A percentile compares a stretch with the other conserved stretches of the same genome.
Evolutionary conservation across 64 coral and sea anemone species (phyloP).

Genomic region (Montipora efflorescens): DNA sequence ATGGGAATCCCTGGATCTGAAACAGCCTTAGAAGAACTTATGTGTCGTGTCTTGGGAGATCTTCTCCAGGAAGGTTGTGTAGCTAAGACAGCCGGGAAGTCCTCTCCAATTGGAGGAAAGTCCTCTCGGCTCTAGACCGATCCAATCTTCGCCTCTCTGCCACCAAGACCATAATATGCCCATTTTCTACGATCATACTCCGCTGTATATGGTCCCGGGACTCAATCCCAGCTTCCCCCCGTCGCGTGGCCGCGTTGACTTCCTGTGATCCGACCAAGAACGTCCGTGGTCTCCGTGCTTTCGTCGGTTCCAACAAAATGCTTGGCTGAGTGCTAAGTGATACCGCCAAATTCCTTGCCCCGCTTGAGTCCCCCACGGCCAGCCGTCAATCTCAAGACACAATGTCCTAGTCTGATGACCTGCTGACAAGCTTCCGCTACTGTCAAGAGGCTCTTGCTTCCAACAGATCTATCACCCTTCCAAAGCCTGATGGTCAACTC

Average conservation of each 20-base stretch:
- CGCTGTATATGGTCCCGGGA: background rate
- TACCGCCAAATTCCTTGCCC: background rate
- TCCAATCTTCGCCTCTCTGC: background rate
- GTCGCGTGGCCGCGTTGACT: background rate
- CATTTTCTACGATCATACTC: background rate
- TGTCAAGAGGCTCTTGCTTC: constrained; percentile 1
- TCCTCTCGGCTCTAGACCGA: background rate
- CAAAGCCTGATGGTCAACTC: constrained; percentile 27
- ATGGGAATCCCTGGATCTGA: constrained; percentile 46
- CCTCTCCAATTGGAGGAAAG: background rate
- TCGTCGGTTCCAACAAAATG: background rate
- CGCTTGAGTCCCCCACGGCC: background rate
- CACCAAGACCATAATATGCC: background rate
- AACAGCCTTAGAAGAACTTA: constrained; percentile 24
- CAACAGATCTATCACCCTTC: constrained; percentile 15
- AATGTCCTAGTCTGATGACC: background rate
- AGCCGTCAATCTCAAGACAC: constrained; percentile 10
- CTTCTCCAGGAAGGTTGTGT: background rate
- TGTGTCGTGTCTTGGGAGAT: constrained; percentile 11
- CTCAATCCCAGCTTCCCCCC: background rate
- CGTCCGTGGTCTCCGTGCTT: background rate
- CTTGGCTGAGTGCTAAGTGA: background rate
- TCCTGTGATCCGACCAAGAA: background rate
- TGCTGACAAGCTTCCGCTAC: background rate
- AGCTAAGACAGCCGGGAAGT: background rate